Conservation (phyloP, 1,140 invertebrate genomes). For the Hypsibius dujardini region DNA sequence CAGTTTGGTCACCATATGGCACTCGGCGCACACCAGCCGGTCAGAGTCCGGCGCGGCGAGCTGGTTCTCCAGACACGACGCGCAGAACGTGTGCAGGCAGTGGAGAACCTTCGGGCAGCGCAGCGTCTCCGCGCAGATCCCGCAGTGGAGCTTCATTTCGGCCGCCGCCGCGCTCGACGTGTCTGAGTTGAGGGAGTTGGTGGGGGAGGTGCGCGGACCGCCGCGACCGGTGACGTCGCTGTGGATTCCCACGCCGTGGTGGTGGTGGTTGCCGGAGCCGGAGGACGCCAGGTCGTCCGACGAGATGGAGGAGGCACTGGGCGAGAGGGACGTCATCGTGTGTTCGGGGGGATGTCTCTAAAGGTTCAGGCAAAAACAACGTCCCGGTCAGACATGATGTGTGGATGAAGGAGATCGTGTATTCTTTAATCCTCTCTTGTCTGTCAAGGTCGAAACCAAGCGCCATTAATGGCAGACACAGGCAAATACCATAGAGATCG, state of each 20-base stretch:
- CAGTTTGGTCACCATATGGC: conserved; percentile 50
- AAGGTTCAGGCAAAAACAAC: too few relatives aligned
- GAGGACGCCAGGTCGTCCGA: conserved; percentile 7
- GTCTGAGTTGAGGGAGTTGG: conserved; percentile 6
- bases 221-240: background rate
- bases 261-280: background rate
- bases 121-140: background rate
- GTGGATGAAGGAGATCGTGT: too few relatives aligned
- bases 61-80: conserved; percentile 53
- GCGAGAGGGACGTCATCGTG: conserved; percentile 3
- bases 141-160: conserved; percentile 11
- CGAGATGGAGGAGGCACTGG: conserved; percentile 6
- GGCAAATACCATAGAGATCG: too few relatives aligned
- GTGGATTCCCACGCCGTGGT: too few relatives aligned
- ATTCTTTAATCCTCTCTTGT: too few relatives aligned
- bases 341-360: background rate
- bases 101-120: background rate
- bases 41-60: conserved; percentile 37
- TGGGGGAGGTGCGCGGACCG: conserved; percentile 13
- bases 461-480: too few relatives aligned
- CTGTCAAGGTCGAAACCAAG: too few relatives aligned
- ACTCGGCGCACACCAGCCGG: conserved; percentile 60
- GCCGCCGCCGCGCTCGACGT: background rate
- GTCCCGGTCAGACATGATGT: too few relatives aligned
- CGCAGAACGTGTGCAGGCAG: conserved; percentile 66